A percentile compares a stretch with the other conserved stretches of the same genome.
Evolutionary conservation across 2,113 vertebrate species (phyloP).

Genomic region (Aspiorhynchus laticeps): DNA sequence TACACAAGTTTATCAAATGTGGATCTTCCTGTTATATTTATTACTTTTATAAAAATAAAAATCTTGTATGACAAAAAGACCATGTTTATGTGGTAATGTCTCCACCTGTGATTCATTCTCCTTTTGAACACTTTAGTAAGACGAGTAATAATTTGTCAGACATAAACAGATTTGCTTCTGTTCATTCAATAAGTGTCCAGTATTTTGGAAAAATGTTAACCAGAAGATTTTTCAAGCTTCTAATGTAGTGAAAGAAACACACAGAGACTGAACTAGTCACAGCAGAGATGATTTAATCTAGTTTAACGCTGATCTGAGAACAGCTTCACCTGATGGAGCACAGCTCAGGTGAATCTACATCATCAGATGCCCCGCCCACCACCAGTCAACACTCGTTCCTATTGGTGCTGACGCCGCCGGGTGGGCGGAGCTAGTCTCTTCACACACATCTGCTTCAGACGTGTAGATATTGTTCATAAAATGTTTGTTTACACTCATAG

Average conservation of each 20-base stretch:
- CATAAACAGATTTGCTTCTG: not conserved
- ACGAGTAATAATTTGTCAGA: too few species aligned
- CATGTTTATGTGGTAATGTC: not conserved
- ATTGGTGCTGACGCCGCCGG: not conserved
- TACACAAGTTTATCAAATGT: constrained; percentile 64
- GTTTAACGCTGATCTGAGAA: not conserved
- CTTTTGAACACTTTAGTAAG: not conserved
- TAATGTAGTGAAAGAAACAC: not conserved
- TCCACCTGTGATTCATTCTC: not conserved
- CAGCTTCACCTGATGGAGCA: too few species aligned
- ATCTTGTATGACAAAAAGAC: not conserved
- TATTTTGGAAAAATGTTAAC: not conserved
- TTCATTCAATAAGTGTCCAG: not conserved
- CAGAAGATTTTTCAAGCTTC: not conserved
- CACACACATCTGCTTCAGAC: too few species aligned
- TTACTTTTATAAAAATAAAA: constrained; percentile 76
- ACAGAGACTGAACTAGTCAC: not conserved
- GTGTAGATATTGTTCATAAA: too few species aligned
- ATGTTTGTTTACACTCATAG: not conserved
- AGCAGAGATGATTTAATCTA: not conserved
- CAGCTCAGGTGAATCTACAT: too few species aligned
- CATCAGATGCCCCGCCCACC: not conserved
- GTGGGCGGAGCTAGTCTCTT: not conserved
- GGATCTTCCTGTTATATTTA: constrained; percentile 73
- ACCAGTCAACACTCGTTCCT: not conserved